Percentiles rank a stretch among this genome's conserved stretches.
These are phyloP conservation scores for Phataginus tetradactyla DNA, from an alignment of 2,797 vertebrate genomes.

Conservation along the genomic window DNA sequence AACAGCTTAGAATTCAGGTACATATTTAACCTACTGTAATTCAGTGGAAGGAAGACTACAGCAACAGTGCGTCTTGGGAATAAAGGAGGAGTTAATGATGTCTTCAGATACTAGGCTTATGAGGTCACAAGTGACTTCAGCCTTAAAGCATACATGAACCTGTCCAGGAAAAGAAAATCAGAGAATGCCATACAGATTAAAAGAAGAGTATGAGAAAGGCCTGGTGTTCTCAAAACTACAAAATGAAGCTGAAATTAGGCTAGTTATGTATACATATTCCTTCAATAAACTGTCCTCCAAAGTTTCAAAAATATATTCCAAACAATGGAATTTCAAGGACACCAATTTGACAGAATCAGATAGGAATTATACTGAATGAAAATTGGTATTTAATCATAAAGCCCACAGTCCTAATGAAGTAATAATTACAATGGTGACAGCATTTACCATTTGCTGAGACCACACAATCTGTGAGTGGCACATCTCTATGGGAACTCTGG, in stretches of 20 bases:
- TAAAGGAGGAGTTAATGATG: background rate
- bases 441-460: background rate
- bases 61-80: background rate
- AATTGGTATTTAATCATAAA: background rate
- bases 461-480: fast-evolving
- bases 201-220: background rate
- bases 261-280: background rate
- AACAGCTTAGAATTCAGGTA: background rate
- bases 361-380: background rate
- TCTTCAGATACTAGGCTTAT: background rate
- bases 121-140: background rate
- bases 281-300: background rate
- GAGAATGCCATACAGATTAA: background rate
- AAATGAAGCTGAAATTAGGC: background rate
- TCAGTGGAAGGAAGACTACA: background rate
- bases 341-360: background rate
- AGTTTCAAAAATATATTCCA: background rate
- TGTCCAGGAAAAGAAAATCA: background rate
- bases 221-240: background rate
- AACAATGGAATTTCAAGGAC: background rate
- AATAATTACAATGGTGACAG: background rate
- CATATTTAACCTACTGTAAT: background rate
- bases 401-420: background rate
- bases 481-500: background rate
- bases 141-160: background rate